Base-by-base conservation (phyloP, 2,797 vertebrate genomes). In the Lophotriccus pileatus region DNA sequence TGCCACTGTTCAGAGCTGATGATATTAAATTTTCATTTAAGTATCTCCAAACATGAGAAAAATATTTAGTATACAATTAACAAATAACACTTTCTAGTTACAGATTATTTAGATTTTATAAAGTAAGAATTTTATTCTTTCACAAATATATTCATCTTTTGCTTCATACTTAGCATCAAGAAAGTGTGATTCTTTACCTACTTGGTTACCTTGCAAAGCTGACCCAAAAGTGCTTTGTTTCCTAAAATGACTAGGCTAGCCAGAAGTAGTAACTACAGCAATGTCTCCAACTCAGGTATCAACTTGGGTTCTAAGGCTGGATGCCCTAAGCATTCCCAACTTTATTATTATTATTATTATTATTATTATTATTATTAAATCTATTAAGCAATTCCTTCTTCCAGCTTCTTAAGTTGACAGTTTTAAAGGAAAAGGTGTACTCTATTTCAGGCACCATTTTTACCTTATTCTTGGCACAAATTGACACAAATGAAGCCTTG, bases 181-280 rank as follows among this genome's bases (percentile, higher is more conserved):
- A 24, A 68, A 32, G 14, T 72, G 8, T 21, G n/a, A 67, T 59
- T 81, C 24, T 59, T 84, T 59, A 63, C 30, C 27, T 76, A 68
- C 21, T 17, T 36, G 6, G 14, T 73, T 85, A 81, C 14, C 22
- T 74, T 86, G 66, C 43, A 84, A 76, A 86, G 44, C 39, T 74
- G 52, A 74, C 28, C 34, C 49, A 16, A 24, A 70, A 67, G 14
- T 36, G 24, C 34, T 46, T 62, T 1, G 3, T 77, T 74, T 74
- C 30, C 11, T 66, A 25, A 64, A 58, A 36, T 24, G 9, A 77
- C 11, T 39, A 12, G 39, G 41, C 28, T 49, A 75, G 15, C 24
- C 28, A 75, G 66, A 70, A 90, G 44, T 2, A 19, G 27, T 28
- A 62, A 69, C n/a, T 37, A 36, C 1, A 2, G 50, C 0, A 0